Evolutionary conservation across 2,113 vertebrate genomes (phyloP).

Genomic region (Xenopus laevis): DNA sequence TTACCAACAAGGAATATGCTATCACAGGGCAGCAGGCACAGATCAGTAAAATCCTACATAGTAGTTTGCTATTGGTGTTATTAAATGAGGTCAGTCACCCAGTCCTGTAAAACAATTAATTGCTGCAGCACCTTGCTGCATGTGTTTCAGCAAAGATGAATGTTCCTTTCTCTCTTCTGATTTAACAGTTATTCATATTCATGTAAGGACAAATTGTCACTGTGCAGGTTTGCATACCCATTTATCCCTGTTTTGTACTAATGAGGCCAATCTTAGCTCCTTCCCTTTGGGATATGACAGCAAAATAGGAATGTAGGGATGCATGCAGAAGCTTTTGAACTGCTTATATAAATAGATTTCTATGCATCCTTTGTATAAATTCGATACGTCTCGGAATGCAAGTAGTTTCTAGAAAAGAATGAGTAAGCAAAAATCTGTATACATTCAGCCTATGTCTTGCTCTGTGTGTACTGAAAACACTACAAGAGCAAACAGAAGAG

Average conservation of each 20-base stretch:
- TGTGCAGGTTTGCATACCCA: slow-evolving; percentile 34
- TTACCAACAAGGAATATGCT: slow-evolving; percentile 42
- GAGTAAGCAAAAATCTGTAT: background rate
- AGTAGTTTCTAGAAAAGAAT: background rate
- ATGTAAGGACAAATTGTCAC: slow-evolving; percentile 46
- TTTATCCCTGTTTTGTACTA: slow-evolving; percentile 45
- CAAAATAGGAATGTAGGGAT: slow-evolving; percentile 37
- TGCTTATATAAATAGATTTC: slow-evolving; percentile 21
- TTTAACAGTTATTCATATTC: slow-evolving; percentile 47
- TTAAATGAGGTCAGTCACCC: slow-evolving; percentile 49
- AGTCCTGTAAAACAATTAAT: slow-evolving; percentile 53
- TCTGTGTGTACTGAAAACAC: too few species aligned
- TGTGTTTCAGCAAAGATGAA: slow-evolving; percentile 45
- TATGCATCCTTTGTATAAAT: slow-evolving; percentile 1
- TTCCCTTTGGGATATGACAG: slow-evolving; percentile 42
- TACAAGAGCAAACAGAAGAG: too few species aligned
- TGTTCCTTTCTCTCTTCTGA: slow-evolving; percentile 27
- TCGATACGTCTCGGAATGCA: background rate
- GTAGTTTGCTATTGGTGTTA: slow-evolving; percentile 40
- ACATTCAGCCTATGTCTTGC: too few species aligned
- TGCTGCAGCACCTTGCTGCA: slow-evolving; percentile 49
- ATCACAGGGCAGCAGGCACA: slow-evolving; percentile 28
- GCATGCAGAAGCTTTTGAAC: background rate
- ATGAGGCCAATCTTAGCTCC: slow-evolving; percentile 43
- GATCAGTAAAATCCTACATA: slow-evolving; percentile 41